Percentiles rank a stretch among this genome's conserved stretches.
Conservation (phyloP, 2,797 vertebrate species). For the Mormyrus proboscirostris region DNA sequence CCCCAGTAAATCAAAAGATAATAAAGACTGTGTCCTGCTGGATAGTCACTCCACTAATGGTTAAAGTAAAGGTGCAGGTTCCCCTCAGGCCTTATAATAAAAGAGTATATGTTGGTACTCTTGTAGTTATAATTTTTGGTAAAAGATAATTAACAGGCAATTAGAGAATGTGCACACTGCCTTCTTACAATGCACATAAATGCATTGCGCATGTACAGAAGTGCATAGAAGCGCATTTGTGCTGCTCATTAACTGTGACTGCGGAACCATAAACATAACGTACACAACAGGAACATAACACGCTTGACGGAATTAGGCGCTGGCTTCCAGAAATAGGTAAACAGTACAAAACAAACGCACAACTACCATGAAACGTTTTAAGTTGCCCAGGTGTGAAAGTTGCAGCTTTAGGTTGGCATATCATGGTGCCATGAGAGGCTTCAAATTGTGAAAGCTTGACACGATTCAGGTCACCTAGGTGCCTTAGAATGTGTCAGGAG, state of each 20-base stretch:
- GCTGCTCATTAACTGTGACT: neutral
- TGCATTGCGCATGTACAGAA: neutral
- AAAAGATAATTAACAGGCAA: neutral
- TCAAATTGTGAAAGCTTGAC: slow-evolving; percentile 15
- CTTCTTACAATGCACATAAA: neutral
- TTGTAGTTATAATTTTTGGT: neutral
- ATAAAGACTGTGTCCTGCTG: neutral
- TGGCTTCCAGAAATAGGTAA: neutral
- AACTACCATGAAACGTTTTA: slow-evolving; percentile 4
- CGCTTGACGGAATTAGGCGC: neutral
- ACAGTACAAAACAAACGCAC: neutral
- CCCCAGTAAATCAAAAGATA: neutral
- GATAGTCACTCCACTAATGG: neutral
- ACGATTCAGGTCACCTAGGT: slow-evolving; percentile 45
- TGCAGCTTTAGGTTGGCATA: neutral
- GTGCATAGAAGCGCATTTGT: neutral
- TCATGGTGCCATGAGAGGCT: neutral
- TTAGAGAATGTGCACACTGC: neutral
- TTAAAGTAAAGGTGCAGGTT: neutral
- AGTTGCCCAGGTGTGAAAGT: neutral
- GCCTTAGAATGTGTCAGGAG: slow-evolving; percentile 45
- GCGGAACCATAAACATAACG: neutral
- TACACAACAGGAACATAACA: neutral
- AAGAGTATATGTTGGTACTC: neutral
- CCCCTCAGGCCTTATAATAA: neutral